Percentiles rank a stretch among this genome's conserved stretches.
phyloP scores from a whole-genome alignment of 2,888 invertebrate species.

The Aleiodes alternator region DNA sequence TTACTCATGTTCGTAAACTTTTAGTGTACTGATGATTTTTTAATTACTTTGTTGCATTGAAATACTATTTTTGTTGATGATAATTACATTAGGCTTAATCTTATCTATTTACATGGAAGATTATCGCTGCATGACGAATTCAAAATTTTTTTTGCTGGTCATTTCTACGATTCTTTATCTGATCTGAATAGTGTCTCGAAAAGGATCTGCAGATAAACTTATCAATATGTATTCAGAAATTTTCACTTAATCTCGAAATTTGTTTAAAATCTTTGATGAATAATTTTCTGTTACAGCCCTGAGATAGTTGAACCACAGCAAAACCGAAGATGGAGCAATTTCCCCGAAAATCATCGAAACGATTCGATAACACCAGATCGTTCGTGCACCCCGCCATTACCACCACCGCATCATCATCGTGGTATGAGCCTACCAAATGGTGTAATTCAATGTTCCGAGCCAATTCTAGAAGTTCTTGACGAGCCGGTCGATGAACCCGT shows the following conservation, averaged over 20 bases:
- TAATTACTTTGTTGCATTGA: too few relatives aligned
- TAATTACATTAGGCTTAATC: too few relatives aligned
- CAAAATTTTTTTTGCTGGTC: not conserved
- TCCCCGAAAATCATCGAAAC: conserved; percentile 57
- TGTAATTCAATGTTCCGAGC: conserved; percentile 55
- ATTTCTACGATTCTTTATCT: not conserved
- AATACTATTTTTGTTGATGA: too few relatives aligned
- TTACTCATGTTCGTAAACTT: not conserved
- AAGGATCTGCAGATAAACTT: too few relatives aligned
- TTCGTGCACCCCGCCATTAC: conserved; percentile 59
- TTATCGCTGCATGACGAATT: not conserved
- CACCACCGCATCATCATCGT: conserved; percentile 58
- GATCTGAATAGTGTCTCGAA: not conserved
- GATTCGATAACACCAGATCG: conserved; percentile 58
- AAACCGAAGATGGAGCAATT: conserved; percentile 57
- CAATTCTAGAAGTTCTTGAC: conserved; percentile 65
- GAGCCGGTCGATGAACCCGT: conserved; percentile 70
- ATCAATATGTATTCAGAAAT: too few relatives aligned
- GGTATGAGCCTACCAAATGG: conserved; percentile 57
- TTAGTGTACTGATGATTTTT: not conserved
- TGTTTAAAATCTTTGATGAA: conserved; percentile 2
- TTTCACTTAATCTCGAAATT: not conserved
- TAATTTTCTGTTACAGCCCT: conserved; percentile 53
- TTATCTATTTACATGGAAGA: not conserved
- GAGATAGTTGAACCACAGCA: conserved; percentile 57